Evolutionary conservation across 1,140 invertebrate species (phyloP), one percentile per base, ranked within the genome.

Genomic region (Apis florea): DNA sequence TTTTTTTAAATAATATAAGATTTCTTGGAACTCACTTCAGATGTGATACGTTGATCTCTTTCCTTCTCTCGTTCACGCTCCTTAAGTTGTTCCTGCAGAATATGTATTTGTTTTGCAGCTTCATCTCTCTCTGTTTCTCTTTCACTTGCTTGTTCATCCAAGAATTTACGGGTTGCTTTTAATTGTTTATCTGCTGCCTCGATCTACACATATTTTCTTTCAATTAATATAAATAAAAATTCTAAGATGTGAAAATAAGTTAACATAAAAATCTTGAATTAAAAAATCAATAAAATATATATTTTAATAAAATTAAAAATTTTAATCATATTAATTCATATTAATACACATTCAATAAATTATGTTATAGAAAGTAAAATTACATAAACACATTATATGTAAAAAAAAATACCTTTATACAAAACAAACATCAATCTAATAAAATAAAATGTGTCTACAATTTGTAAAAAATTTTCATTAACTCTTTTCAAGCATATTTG

Each of bases 121-220:
- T 97, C 97, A 91, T 97, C 97, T 40, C 97, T 94, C 92, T 97
- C 97, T 73, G 94, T 93, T 93, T 97, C 97, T 53, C 97, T 94
- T 90, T 97, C 97, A 56, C 92, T 93, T 40, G 97, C 96, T 92
- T 97, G 97, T 89, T 97, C 96, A 88, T 97, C 97, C 79, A 97
- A 94, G 93, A 97, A 97, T 90, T 95, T 94, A 1, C 96, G 94
- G 2, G 96, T 97, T 21, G 95, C 94, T 86, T 95, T 95, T 61
- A 97, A 93, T 93, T 97, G 96, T 80, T 97, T 97, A 93, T 97
- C 96, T 49, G 97, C 96, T 61, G 96, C 96, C 83, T 96, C 96
- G 88, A 97, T 95, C 97, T 97, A 85, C 74, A 79, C 66, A 85
- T 69, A 85, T 47, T 51, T 82, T 40, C 19, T 26, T 61, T 13